Percentiles rank a stretch among this genome's conserved stretches.
phyloP scores from a whole-genome alignment of 2,888 invertebrate genomes.

The Epinotia demarniana region DNA sequence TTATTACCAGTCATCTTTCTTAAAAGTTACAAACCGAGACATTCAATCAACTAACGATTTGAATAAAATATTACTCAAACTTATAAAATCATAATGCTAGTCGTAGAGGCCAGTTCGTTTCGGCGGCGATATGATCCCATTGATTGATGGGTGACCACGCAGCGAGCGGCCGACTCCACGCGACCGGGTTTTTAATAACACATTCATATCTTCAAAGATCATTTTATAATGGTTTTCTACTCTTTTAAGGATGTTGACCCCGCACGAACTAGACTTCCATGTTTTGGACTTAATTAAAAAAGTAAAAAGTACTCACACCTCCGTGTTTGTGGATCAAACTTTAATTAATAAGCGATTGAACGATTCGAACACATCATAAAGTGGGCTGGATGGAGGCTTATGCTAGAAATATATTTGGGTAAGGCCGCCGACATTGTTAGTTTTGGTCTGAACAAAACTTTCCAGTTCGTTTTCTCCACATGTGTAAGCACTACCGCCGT shows the following conservation, averaged over 20 bases:
- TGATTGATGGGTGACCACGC: conserved; percentile 84
- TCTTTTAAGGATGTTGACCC: conserved; percentile 79
- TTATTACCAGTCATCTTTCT: conserved; percentile 49
- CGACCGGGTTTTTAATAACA: conserved; percentile 43
- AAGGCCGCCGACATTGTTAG: no score
- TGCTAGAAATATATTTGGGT: neutral
- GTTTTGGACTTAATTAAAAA: conserved; percentile 81
- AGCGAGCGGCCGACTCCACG: conserved; percentile 53
- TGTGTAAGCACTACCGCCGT: no score
- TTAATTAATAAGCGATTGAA: conserved; percentile 63
- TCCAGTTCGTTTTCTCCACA: no score
- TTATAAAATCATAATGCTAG: conserved; percentile 80
- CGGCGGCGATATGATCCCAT: conserved; percentile 81
- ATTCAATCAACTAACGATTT: conserved; percentile 81
- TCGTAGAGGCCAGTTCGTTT: conserved; percentile 70
- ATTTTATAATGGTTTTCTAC: conserved; percentile 59
- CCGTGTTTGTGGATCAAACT: conserved; percentile 67
- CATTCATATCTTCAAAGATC: conserved; percentile 54
- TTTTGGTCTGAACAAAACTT: no score
- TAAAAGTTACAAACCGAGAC: conserved; percentile 68
- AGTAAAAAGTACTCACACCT: conserved; percentile 76
- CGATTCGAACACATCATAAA: conserved; percentile 50
- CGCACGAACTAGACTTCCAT: conserved; percentile 70
- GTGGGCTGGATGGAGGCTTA: neutral
- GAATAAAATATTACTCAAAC: conserved; percentile 82